Base-by-base conservation (phyloP, 2,797 vertebrate genomes). In the Hyperoplus lanceolatus region DNA sequence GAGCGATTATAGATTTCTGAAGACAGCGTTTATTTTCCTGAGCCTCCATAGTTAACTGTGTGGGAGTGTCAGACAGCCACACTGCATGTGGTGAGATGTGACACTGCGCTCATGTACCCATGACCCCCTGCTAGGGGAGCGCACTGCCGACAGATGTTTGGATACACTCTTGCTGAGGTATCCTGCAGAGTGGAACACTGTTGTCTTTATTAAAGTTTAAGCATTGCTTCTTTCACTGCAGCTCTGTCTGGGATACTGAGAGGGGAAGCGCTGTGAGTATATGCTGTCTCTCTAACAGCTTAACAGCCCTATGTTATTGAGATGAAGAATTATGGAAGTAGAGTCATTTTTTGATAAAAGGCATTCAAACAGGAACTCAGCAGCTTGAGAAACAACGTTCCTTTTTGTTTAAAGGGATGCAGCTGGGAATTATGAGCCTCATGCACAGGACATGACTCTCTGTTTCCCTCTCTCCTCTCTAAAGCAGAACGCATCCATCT, bases 131-230 rank as follows among this genome's bases (percentile, higher is more conserved):
- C 49, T 64, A 59, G 8, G 60, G 63, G 81, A 87, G 81, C 71
- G 64, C 59, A 75, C 70, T 78, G 80, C 73, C 79, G 83, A 78
- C 89, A 87, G 89, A 88, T 90, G 81, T 90, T 91, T 89, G 85
- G 82, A 92, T 87, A 82, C 77, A 70, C 82, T 48, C 85, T 85
- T 61, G 74, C 79, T 72, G 87, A 86, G 89, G 78, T 70, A 80
- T 87, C 90, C 88, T 73, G 89, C 73, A 4, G 88, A 5, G 88
- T 77, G 62, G 77, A 91, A 89, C 88, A 88, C 86, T 87, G 82
- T 85, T 85, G 73, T 87, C 82, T 92, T 89, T 92, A 88, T 92
- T 89, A 91, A 92, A 89, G 85, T 79, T 29, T 88, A 87, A 91
- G 81, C 82, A 79, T 78, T 63, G 84, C 82, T 77, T 71, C 84